These are phyloP conservation scores for Leucoptera coffeella DNA, from an alignment of 2,888 invertebrate genomes.

Conservation along the genomic window DNA sequence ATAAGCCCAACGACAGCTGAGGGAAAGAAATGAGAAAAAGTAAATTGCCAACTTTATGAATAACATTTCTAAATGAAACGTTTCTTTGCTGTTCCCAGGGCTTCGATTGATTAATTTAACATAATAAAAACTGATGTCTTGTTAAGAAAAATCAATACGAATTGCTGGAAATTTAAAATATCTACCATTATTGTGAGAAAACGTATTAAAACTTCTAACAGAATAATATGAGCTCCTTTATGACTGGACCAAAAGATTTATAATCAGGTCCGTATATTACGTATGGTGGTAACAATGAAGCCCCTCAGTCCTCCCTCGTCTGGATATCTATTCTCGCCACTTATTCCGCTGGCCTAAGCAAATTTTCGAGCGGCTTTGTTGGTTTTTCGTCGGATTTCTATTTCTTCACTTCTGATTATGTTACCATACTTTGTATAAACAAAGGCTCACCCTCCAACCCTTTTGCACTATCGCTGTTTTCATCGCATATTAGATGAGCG, in stretches of 20 bases:
- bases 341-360: conserved; percentile 53
- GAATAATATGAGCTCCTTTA: too few relatives aligned
- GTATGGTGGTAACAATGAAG: too few relatives aligned
- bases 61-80: conserved; percentile 9
- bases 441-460: conserved; percentile 38
- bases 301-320: conserved; percentile 17
- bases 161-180: too few relatives aligned
- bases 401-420: conserved; percentile 53
- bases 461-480: conserved; percentile 40
- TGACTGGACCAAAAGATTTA: too few relatives aligned
- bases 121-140: conserved; percentile 1
- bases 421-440: conserved; percentile 51
- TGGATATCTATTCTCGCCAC: conserved; percentile 31
- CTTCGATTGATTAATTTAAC: conserved; percentile 8
- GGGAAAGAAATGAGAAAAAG: conserved; percentile 40
- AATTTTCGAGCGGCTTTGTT: conserved; percentile 44
- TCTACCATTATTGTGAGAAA: too few relatives aligned
- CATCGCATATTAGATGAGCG: too few relatives aligned
- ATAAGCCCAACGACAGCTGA: conserved; percentile 44
- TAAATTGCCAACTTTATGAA: conserved; percentile 33
- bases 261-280: too few relatives aligned
- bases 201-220: too few relatives aligned
- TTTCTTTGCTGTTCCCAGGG: too few relatives aligned
- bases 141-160: too few relatives aligned
- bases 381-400: conserved; percentile 48